phyloP scores from a whole-genome alignment of 2,113 vertebrate species.

The Zapus hudsonius region DNA sequence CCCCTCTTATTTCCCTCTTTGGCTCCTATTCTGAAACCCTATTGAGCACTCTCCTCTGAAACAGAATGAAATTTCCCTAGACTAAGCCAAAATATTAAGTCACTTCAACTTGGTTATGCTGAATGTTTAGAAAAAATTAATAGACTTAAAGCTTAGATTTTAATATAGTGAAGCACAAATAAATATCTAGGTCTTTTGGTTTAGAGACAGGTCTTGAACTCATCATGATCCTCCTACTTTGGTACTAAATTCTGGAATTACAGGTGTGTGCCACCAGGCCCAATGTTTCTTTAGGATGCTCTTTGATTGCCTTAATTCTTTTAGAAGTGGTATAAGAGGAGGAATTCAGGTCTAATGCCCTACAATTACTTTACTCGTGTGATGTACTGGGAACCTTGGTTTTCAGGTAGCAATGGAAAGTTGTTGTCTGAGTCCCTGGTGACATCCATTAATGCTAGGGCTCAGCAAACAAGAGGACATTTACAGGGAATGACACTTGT shows the following conservation, averaged over 20 bases:
- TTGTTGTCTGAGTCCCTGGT: background rate
- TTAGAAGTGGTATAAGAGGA: background rate
- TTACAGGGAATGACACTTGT: background rate
- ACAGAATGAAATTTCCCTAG: conserved; percentile 40
- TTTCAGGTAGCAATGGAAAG: conserved; percentile 18
- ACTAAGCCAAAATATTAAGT: conserved; percentile 11
- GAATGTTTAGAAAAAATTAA: background rate
- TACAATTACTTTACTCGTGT: background rate
- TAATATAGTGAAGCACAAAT: conserved; percentile 9
- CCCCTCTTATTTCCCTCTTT: no score
- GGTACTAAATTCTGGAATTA: no score
- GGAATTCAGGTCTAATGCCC: background rate
- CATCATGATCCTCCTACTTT: no score
- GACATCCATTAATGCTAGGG: background rate
- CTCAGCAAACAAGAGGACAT: background rate
- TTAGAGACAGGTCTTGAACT: no score
- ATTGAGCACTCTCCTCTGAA: no score
- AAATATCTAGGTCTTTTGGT: no score
- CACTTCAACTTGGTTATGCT: conserved; percentile 33
- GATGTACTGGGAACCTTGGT: background rate
- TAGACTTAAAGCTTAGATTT: background rate
- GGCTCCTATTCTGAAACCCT: no score
- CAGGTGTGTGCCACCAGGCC: no score
- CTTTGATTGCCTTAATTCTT: background rate
- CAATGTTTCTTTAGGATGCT: no score